A percentile compares a stretch with the other conserved stretches of the same genome.
Conservation (phyloP, 30 jellyfish, hydroid and myxozoan species). For the Hydractinia echinata region DNA sequence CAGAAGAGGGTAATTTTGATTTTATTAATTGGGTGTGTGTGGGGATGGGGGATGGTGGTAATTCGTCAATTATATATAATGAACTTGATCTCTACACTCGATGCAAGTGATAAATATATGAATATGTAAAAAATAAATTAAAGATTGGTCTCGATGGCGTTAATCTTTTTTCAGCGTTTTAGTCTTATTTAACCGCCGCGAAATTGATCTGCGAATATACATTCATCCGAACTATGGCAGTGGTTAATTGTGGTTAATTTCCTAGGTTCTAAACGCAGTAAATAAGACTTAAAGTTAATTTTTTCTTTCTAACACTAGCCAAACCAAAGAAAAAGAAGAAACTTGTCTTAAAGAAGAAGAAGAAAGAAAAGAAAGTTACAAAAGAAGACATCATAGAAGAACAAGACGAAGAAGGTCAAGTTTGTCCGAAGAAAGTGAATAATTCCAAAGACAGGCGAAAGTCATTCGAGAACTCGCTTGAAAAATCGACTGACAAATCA, state of each 20-base stretch:
- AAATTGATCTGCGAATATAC: too few species aligned
- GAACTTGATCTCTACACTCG: too few species aligned
- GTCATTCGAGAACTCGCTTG: background rate
- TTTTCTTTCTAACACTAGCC: background rate
- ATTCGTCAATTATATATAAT: too few species aligned
- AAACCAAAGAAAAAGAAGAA: slow-evolving; percentile 38
- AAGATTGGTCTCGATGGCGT: too few species aligned
- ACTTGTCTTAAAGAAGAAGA: slow-evolving; percentile 32
- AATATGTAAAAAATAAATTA: too few species aligned
- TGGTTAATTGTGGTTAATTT: background rate
- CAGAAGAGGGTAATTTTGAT: too few species aligned
- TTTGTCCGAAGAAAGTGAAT: background rate
- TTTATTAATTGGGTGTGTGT: too few species aligned
- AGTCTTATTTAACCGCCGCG: too few species aligned
- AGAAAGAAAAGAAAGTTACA: background rate
- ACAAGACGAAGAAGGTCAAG: background rate
- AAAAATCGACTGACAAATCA: slow-evolving; percentile 1
- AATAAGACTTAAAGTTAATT: background rate
- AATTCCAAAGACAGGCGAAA: background rate
- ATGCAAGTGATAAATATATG: too few species aligned
- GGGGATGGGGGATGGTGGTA: too few species aligned
- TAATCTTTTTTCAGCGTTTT: too few species aligned
- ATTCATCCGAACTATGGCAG: too few species aligned
- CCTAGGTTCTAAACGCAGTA: background rate
- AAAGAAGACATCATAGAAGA: background rate